Conservation (phyloP, 1,140 invertebrate genomes). For the Chlorops oryzae region DNA sequence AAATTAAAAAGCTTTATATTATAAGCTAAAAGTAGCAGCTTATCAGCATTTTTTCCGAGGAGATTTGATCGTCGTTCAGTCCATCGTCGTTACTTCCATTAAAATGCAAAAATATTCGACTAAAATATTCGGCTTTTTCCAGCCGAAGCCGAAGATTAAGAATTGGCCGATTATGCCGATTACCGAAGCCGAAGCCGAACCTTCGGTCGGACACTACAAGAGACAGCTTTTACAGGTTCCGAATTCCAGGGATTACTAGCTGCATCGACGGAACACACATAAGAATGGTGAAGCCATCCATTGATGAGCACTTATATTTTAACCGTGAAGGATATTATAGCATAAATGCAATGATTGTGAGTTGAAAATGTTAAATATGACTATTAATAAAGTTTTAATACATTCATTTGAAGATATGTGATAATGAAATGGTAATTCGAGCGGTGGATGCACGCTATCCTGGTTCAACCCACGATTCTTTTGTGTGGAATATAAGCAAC, state of each 20-base stretch:
- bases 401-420: not conserved
- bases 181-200: too few species aligned
- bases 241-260: not conserved
- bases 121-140: too few species aligned
- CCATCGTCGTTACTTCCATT: too few species aligned
- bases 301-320: not conserved
- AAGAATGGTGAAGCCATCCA: not conserved
- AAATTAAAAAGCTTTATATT: too few species aligned
- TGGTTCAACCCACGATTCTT: constrained; percentile 10
- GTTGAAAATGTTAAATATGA: not conserved
- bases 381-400: not conserved
- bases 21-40: too few species aligned
- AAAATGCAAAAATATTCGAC: too few species aligned
- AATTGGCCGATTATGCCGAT: too few species aligned
- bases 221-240: not conserved
- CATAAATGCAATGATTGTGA: constrained; percentile 9
- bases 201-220: too few species aligned
- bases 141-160: too few species aligned
- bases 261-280: constrained; percentile 8
- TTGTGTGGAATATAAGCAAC: constrained; percentile 7
- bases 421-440: not conserved
- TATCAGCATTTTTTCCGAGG: too few species aligned
- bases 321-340: constrained; percentile 1
- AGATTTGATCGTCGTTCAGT: too few species aligned
- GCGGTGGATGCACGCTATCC: constrained; percentile 7